Evolutionary conservation across 2,797 vertebrate genomes (phyloP), one percentile per base, ranked within the genome.

Genomic region (Dromococcyx pavoninus): DNA sequence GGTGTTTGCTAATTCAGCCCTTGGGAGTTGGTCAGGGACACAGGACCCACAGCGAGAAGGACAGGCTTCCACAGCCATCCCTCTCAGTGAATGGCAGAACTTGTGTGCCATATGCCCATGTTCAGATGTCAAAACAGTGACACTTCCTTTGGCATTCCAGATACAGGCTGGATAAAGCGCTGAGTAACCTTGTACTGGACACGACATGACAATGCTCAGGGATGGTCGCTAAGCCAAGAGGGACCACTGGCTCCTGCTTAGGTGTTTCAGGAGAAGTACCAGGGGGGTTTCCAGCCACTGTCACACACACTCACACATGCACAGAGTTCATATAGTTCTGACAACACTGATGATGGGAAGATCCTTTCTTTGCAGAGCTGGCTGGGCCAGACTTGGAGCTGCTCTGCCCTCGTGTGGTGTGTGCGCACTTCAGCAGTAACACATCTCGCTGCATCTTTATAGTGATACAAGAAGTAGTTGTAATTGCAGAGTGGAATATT

Each of bases 361-460:
- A 77, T 17, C 25, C 18, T 32, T 0, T 54, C 53, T 7, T 54
- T 16, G 44, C 0, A 16, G 27, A 72, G 56, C 39, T 60, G 44
- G 44, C 51, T 51, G 11, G 28, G 66, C 81, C 76, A 73, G 56
- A 44, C 56, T 41, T 74, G 88, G 82, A 86, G 70, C 88, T 65
- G 3, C 93, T 71, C 93, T 77, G 95, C 95, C 95, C 95, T 84
- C 92, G 1, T 21, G 83, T 28, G 96, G 96, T 69, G 35, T 3
- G 2, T 28, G 73, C 79, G 11, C 50, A 37, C 37, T 4, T 21
- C n/a, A 51, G 39, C 75, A 41, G 74, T 14, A 41, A 30, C 0
- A 2, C 51, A 19, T 10, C 60, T 57, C 5, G 6, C 77, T 60
- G 76, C 70, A 54, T n/a, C 77, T 50, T 44, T 7, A 17, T 1